These are phyloP conservation scores for Scaptodrosophila lebanonensis DNA, from an alignment of 1,140 invertebrate genomes.

Conservation along the genomic window DNA sequence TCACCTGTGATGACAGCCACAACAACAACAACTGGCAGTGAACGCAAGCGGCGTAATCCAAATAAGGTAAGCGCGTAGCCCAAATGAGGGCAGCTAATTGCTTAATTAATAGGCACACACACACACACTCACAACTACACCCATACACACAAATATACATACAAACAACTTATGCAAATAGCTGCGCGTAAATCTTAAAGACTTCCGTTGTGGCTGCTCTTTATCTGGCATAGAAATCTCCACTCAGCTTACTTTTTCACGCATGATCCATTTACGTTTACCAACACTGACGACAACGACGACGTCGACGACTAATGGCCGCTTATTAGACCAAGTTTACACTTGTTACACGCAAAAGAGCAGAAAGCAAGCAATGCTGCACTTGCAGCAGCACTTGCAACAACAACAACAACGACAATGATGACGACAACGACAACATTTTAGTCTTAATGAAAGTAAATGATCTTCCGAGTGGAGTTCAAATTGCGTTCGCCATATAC, in stretches of 20 bases:
- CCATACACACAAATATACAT: no score
- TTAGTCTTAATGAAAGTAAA: slow-evolving; percentile 69
- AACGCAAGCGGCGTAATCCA: slow-evolving; percentile 56
- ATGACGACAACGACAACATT: slow-evolving; percentile 47
- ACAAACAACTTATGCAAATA: slow-evolving; percentile 2
- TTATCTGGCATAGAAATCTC: not conserved
- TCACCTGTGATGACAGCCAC: slow-evolving; percentile 16
- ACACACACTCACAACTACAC: no score
- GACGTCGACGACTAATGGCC: slow-evolving; percentile 40
- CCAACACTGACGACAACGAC: not conserved
- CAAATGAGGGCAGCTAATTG: slow-evolving; percentile 1
- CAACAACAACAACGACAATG: not conserved
- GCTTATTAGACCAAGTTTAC: slow-evolving; percentile 73
- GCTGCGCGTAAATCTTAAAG: slow-evolving; percentile 6
- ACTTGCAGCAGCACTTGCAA: slow-evolving; percentile 3
- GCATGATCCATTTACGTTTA: slow-evolving; percentile 36
- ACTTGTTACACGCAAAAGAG: slow-evolving; percentile 46
- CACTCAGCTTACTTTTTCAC: slow-evolving; percentile 19
- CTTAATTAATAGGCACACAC: slow-evolving; percentile 10
- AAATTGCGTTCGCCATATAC: slow-evolving; percentile 68
- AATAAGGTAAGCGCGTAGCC: slow-evolving; percentile 53
- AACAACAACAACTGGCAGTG: slow-evolving; percentile 21
- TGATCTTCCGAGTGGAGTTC: slow-evolving; percentile 70
- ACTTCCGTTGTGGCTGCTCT: slow-evolving; percentile 11
- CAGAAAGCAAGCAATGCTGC: no score